Conservation (phyloP, 2,888 invertebrate species). For the Myopa tessellatipennis region DNA sequence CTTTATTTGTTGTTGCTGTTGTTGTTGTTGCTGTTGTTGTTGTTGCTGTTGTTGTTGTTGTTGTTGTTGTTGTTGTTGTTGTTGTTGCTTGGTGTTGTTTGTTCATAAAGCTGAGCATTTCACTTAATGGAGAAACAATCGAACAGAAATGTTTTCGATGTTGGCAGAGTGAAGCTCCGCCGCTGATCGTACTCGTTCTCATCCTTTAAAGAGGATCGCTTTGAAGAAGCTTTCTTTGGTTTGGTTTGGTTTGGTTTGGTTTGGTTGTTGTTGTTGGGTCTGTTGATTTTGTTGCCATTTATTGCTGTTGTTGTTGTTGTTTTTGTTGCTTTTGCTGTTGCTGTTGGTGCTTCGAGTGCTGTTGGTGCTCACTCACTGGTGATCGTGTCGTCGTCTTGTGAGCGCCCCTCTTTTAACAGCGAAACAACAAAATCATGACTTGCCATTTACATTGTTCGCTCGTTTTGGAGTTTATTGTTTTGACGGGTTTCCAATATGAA, state of each 20-base stretch:
- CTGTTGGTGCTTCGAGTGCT: neutral
- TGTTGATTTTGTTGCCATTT: neutral
- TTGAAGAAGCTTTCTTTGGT: neutral
- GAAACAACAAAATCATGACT: constrained; percentile 66
- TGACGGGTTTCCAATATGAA: constrained; percentile 52
- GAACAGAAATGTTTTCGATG: constrained; percentile 22
- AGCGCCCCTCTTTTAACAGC: constrained; percentile 65
- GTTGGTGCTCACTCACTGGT: constrained; percentile 53
- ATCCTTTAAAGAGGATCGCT: constrained; percentile 3
- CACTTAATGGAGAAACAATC: constrained; percentile 35
- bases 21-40: neutral
- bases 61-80: neutral
- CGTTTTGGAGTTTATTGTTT: constrained; percentile 67
- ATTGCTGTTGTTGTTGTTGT: neutral
- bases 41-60: neutral
- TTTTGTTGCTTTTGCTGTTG: neutral
- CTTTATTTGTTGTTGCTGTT: neutral
- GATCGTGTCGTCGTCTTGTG: constrained; percentile 66
- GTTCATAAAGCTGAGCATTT: constrained; percentile 22
- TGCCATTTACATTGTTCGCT: constrained; percentile 66
- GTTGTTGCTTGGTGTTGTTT: constrained; percentile 24
- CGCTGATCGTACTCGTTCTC: constrained; percentile 8
- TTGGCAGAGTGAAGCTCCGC: neutral
- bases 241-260: neutral
- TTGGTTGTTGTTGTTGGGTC: neutral